A percentile compares a stretch with the other conserved stretches of the same genome.
Conservation (phyloP, 1,140 invertebrate genomes). For the Sitodiplosis mosellana region DNA sequence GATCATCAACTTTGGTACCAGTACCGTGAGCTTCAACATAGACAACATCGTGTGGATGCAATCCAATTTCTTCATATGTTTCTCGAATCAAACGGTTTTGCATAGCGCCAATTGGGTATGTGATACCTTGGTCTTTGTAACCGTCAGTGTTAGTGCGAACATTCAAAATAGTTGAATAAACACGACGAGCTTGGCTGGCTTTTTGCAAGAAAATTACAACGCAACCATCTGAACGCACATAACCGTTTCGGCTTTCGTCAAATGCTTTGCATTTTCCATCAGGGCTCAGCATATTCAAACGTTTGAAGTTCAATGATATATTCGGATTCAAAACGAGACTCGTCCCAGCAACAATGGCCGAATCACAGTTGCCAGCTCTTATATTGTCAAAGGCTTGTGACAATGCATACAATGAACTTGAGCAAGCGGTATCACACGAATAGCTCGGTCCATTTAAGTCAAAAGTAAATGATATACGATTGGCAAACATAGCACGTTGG, state of each 20-base stretch:
- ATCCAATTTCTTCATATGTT: slow-evolving; percentile 59
- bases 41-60: slow-evolving; percentile 61
- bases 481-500: slow-evolving; percentile 86
- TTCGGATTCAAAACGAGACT: slow-evolving; percentile 73
- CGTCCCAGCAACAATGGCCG: slow-evolving; percentile 77
- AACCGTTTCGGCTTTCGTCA: slow-evolving; percentile 76
- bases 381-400: slow-evolving; percentile 74
- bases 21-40: slow-evolving; percentile 96
- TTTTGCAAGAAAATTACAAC: slow-evolving; percentile 70
- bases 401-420: slow-evolving; percentile 75
- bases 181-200: slow-evolving; percentile 46
- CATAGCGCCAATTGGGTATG: slow-evolving; percentile 71
- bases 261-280: slow-evolving; percentile 87
- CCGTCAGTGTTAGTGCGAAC: slow-evolving; percentile 81
- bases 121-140: slow-evolving; percentile 74
- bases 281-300: slow-evolving; percentile 72
- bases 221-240: slow-evolving; percentile 78
- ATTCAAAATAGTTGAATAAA: slow-evolving; percentile 74
- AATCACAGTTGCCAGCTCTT: slow-evolving; percentile 67
- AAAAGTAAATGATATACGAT: slow-evolving; percentile 88
- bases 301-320: slow-evolving; percentile 80
- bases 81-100: slow-evolving; percentile 74
- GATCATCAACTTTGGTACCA: slow-evolving; percentile 87
- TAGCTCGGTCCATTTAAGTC: slow-evolving; percentile 84
- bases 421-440: slow-evolving; percentile 88